A percentile compares a stretch with the other conserved stretches of the same genome.
Evolutionary conservation across 2,888 invertebrate genomes (phyloP).

Genomic region (Branchellion lobata): DNA sequence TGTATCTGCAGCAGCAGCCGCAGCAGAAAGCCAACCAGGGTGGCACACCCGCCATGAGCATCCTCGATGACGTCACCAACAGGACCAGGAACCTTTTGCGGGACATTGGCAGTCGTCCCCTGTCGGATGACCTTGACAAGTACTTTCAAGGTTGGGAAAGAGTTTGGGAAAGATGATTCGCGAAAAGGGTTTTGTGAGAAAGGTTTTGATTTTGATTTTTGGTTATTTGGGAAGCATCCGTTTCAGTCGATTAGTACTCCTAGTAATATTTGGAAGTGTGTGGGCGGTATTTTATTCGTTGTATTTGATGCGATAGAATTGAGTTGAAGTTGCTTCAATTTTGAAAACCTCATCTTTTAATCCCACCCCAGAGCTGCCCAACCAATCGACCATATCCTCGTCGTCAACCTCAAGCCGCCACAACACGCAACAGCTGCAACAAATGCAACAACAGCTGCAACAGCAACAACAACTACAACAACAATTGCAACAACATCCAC

Average conservation of each 20-base stretch:
- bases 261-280: no score
- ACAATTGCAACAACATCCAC: constrained; percentile 38
- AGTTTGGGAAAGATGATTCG: no score
- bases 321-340: no score
- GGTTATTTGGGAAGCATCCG: no score
- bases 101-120: constrained; percentile 53
- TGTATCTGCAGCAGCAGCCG: background rate
- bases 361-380: background rate
- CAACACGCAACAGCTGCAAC: background rate
- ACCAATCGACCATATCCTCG: background rate
- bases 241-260: no score
- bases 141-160: constrained; percentile 52
- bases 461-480: constrained; percentile 52
- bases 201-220: no score
- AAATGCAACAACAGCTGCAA: background rate
- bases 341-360: no score
- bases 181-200: no score
- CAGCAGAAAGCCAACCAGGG: background rate
- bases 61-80: constrained; percentile 67
- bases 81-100: constrained; percentile 64
- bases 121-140: constrained; percentile 53
- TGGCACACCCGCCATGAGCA: constrained; percentile 66
- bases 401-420: constrained; percentile 43
- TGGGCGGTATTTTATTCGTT: no score
- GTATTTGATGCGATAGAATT: no score